phyloP scores from a whole-genome alignment of 2,113 vertebrate genomes.

The Bujurquina vittata region DNA sequence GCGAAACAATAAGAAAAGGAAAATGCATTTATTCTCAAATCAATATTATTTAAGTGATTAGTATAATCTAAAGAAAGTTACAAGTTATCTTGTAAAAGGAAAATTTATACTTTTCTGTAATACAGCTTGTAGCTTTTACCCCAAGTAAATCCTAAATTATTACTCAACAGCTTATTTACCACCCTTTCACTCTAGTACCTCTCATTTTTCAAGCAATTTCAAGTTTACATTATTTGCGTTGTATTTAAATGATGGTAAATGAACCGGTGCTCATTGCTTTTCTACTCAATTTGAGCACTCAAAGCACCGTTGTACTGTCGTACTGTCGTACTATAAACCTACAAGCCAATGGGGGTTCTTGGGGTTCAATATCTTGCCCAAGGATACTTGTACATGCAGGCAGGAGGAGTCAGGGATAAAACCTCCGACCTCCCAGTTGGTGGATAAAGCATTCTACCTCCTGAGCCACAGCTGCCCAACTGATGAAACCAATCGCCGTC shows the following conservation, averaged over 20 bases:
- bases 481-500: neutral
- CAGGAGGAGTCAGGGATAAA: too few relatives aligned
- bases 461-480: too few relatives aligned
- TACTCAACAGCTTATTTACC: neutral
- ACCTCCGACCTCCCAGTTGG: too few relatives aligned
- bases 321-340: too few relatives aligned
- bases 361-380: too few relatives aligned
- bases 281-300: too few relatives aligned
- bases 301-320: too few relatives aligned
- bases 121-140: neutral
- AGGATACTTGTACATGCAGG: too few relatives aligned
- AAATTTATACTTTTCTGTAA: neutral
- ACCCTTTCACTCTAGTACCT: neutral
- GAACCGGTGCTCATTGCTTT: too few relatives aligned
- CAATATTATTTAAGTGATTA: neutral
- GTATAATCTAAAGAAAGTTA: neutral
- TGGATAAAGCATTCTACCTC: too few relatives aligned
- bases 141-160: neutral
- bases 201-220: neutral
- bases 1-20: neutral
- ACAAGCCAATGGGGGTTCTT: too few relatives aligned
- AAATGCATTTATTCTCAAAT: neutral
- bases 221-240: neutral
- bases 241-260: neutral
- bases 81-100: too few relatives aligned